Evolutionary conservation across 2,113 vertebrate species (phyloP).

Genomic region (Neogale vison): DNA sequence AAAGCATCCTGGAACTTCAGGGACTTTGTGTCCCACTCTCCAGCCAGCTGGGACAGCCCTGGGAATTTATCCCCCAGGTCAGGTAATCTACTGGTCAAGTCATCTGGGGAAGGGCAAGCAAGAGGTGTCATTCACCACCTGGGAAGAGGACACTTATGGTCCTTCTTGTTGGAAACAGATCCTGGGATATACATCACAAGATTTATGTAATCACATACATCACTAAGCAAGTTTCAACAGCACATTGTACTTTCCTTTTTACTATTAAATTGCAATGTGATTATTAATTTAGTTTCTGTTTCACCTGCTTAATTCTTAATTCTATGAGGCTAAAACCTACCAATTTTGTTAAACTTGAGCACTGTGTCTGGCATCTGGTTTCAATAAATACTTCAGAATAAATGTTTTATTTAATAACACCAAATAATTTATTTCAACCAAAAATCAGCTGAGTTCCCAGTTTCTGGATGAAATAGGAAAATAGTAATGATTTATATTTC

Average conservation of each 20-base stretch:
- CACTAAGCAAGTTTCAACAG: not conserved
- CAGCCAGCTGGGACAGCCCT: not conserved
- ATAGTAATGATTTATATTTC: not conserved
- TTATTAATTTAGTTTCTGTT: not conserved
- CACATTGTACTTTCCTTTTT: not conserved
- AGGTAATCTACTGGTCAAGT: conserved; percentile 40
- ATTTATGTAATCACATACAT: too few species aligned
- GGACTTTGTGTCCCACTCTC: conserved; percentile 26
- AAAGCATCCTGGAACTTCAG: not conserved
- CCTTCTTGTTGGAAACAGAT: not conserved
- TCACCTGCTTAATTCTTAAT: not conserved
- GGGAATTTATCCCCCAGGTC: conserved; percentile 71
- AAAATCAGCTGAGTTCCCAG: not conserved
- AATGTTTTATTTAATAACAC: not conserved
- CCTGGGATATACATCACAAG: not conserved
- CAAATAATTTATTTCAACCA: not conserved
- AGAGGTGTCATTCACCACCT: not conserved
- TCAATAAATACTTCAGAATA: not conserved
- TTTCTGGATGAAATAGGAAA: not conserved
- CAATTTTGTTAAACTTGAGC: not conserved
- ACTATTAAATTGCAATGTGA: not conserved
- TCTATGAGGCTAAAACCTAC: not conserved
- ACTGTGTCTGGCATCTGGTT: not conserved
- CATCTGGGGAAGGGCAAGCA: conserved; percentile 53
- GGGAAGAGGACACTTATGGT: not conserved